Evolutionary conservation across 30 jellyfish, hydroid and myxozoan genomes (phyloP).

Genomic region (Turritopsis rubra): DNA sequence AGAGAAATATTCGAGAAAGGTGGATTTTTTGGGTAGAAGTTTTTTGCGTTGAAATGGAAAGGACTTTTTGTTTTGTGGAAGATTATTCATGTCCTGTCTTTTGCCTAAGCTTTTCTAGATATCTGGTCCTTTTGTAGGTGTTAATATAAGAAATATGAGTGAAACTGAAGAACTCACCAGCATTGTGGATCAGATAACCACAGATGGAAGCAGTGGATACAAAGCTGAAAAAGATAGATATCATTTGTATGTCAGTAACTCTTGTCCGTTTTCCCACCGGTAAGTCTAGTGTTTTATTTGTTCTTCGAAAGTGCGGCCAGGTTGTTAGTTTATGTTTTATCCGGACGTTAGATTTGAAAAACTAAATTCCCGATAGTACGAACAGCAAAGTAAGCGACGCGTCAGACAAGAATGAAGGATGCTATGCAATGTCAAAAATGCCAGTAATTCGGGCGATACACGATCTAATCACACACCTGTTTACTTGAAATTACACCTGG

Average conservation of each 20-base stretch:
- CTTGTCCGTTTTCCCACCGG: slow-evolving; percentile 86
- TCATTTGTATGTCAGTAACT: slow-evolving; percentile 62
- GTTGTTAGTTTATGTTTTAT: background rate
- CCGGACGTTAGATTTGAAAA: background rate
- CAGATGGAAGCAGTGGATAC: slow-evolving; percentile 63
- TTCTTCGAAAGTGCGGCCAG: background rate
- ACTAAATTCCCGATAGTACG: background rate
- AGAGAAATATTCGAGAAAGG: no score
- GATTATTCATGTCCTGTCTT: no score
- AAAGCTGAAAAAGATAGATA: slow-evolving; percentile 70
- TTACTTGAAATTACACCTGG: no score
- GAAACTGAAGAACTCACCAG: background rate
- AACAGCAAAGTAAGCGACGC: no score
- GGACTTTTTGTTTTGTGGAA: no score
- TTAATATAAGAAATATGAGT: background rate
- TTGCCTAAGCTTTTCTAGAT: no score
- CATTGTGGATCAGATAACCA: background rate
- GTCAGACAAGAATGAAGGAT: no score
- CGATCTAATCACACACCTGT: no score
- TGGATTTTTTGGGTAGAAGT: no score
- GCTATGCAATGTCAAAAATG: no score
- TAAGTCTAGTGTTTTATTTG: slow-evolving; percentile 1
- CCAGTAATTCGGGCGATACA: no score
- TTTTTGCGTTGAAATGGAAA: no score
- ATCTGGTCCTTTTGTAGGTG: background rate